Conservation (phyloP, 2,797 vertebrate species). For the Acanthopagrus latus region DNA sequence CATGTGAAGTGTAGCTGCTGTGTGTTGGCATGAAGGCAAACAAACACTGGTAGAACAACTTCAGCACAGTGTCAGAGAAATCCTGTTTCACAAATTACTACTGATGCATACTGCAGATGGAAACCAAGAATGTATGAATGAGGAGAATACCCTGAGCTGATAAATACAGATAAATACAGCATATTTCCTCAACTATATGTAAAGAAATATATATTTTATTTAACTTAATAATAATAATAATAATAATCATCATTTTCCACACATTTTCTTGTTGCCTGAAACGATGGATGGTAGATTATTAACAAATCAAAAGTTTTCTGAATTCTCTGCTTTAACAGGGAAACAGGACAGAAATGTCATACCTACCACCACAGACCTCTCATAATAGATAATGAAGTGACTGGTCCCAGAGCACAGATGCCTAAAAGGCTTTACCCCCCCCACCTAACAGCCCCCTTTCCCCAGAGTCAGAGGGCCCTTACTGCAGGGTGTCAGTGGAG, state of each 20-base stretch:
- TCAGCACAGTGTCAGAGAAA: slow-evolving; percentile 8
- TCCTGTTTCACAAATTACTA: background rate
- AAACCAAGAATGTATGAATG: background rate
- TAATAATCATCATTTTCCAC: background rate
- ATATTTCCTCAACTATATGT: background rate
- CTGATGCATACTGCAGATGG: background rate
- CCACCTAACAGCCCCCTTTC: background rate
- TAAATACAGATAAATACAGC: no score
- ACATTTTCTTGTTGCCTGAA: background rate
- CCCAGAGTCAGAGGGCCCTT: background rate
- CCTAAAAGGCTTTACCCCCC: slow-evolving; percentile 4
- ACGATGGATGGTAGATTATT: background rate
- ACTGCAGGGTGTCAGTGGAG: slow-evolving; percentile 3
- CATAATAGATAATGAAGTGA: slow-evolving; percentile 5
- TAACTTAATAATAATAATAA: no score
- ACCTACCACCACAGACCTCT: background rate
- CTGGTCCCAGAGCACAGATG: background rate
- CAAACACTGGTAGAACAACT: slow-evolving; percentile 3
- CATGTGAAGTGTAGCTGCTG: background rate
- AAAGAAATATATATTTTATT: background rate
- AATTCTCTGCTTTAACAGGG: background rate
- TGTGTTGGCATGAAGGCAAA: background rate
- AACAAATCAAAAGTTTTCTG: background rate
- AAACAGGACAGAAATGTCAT: background rate
- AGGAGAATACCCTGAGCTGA: background rate